These are phyloP conservation scores for Scaptomyza pallida DNA, from an alignment of 1,140 invertebrate species.

Conservation along the genomic window DNA sequence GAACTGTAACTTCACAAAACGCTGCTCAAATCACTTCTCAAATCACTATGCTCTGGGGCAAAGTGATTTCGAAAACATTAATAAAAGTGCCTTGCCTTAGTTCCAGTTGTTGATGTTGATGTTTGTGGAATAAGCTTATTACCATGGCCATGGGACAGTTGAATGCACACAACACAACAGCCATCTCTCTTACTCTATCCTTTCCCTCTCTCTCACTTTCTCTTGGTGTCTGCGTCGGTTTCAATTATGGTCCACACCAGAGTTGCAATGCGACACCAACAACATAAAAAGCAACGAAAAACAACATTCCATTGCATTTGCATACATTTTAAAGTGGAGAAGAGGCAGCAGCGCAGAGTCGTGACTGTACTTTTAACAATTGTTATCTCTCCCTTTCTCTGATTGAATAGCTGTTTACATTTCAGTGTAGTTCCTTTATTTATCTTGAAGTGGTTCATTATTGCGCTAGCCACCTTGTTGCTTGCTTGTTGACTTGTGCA, in stretches of 20 bases:
- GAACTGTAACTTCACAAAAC: no score
- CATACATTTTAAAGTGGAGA: slow-evolving; percentile 19
- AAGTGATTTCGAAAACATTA: no score
- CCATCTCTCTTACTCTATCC: background rate
- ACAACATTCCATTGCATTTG: slow-evolving; percentile 2
- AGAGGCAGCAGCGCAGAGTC: no score
- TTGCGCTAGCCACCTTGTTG: slow-evolving; percentile 3
- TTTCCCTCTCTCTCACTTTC: background rate
- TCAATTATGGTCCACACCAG: slow-evolving; percentile 20
- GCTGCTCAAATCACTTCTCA: no score
- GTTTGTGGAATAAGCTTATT: slow-evolving; percentile 29
- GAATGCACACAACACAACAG: slow-evolving; percentile 9
- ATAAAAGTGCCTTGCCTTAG: no score
- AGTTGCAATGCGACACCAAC: background rate
- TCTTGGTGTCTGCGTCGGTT: no score
- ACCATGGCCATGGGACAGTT: slow-evolving; percentile 5
- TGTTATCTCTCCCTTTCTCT: background rate
- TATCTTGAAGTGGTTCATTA: background rate
- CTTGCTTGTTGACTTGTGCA: slow-evolving; percentile 1
- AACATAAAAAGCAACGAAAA: slow-evolving; percentile 1
- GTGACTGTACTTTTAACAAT: slow-evolving; percentile 26
- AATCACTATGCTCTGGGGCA: no score
- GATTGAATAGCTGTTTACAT: background rate
- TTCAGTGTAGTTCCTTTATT: background rate
- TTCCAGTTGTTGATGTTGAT: slow-evolving; percentile 1